A percentile compares a stretch with the other conserved stretches of the same genome.
phyloP scores from a whole-genome alignment of 2,113 vertebrate genomes.

The Hymenochirus boettgeri region DNA sequence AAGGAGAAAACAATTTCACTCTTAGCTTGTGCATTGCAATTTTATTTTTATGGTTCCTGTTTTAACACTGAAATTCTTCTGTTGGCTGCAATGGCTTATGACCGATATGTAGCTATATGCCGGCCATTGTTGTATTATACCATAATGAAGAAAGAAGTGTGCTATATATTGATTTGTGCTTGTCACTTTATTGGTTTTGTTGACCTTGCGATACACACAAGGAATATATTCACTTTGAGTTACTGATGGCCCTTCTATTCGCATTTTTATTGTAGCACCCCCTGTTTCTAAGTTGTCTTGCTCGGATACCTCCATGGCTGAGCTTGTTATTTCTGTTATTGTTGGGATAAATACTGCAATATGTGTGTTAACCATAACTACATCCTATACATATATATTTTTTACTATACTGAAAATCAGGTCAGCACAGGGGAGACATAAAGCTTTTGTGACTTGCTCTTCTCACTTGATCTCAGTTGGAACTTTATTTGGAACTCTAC shows the following conservation, averaged over 20 bases:
- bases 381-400: conserved; percentile 6
- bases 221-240: not conserved
- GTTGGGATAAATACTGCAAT: not conserved
- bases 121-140: not conserved
- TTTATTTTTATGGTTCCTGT: conserved; percentile 17
- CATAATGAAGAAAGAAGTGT: not conserved
- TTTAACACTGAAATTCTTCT: conserved; percentile 7
- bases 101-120: conserved; percentile 17
- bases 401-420: conserved; percentile 10
- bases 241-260: not conserved
- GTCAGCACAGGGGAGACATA: conserved; percentile 9
- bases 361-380: not conserved
- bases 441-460: conserved; percentile 10
- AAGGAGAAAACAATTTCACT: not conserved
- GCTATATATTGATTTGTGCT: not conserved
- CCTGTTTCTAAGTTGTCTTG: conserved; percentile 17
- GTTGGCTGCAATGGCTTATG: conserved; percentile 12
- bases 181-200: not conserved
- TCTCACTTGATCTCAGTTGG: conserved; percentile 5
- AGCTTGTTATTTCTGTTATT: conserved; percentile 10
- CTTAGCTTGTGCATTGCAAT: not conserved
- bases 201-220: not conserved
- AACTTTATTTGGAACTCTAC: conserved; percentile 5
- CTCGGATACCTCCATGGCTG: not conserved
- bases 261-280: conserved; percentile 12